Evolutionary conservation across 2,888 invertebrate species (phyloP).

Genomic region (Lepetodrilus schrolli): DNA sequence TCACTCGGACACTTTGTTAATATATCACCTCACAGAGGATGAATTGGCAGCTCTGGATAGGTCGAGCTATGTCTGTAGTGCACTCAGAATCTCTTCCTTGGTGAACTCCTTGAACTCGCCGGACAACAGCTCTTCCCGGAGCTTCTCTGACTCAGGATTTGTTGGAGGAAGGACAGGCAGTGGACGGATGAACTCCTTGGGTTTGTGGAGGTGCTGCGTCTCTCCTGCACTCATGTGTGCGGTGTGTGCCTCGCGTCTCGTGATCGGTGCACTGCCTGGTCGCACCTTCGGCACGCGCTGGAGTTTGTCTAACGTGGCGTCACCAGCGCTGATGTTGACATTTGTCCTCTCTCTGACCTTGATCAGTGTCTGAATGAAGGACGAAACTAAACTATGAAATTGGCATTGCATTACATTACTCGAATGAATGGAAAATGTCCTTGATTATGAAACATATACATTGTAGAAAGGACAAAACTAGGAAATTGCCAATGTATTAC

Average conservation of each 20-base stretch:
- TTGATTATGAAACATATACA: no score
- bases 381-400: neutral
- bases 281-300: slow-evolving; percentile 53
- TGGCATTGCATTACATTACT: no score
- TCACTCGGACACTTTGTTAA: no score
- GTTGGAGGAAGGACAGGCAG: slow-evolving; percentile 48
- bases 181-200: slow-evolving; percentile 46
- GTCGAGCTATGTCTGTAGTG: slow-evolving; percentile 14
- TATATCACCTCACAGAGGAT: no score
- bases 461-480: no score
- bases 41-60: neutral
- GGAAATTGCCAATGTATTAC: no score
- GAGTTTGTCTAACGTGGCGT: slow-evolving; percentile 46
- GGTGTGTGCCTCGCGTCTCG: slow-evolving; percentile 50
- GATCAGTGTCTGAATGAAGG: slow-evolving; percentile 58
- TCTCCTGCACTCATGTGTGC: slow-evolving; percentile 64
- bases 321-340: slow-evolving; percentile 59
- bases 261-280: slow-evolving; percentile 70
- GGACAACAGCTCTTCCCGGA: slow-evolving; percentile 48
- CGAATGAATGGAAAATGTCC: no score
- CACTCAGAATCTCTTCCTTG: slow-evolving; percentile 45
- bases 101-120: slow-evolving; percentile 47
- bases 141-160: slow-evolving; percentile 51
- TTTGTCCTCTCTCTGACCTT: slow-evolving; percentile 65
- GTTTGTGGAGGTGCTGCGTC: slow-evolving; percentile 48